Evolutionary conservation across 2,113 vertebrate genomes (phyloP).

Genomic region (Seriola quinqueradiata): DNA sequence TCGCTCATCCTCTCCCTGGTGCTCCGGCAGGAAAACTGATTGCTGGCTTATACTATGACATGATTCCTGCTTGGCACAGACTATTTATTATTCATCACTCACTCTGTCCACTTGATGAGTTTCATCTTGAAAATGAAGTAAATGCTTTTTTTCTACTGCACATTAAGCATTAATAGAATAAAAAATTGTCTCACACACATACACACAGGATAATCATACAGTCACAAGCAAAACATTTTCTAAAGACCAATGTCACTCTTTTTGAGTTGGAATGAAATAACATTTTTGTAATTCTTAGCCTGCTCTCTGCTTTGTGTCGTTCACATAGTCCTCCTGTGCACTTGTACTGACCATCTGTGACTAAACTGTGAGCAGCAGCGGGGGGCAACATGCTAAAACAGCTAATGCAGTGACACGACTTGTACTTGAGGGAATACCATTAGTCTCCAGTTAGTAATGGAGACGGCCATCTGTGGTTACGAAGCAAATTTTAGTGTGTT

Average conservation of each 20-base stretch:
- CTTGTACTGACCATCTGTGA: conserved; percentile 60
- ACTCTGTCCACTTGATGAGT: background rate
- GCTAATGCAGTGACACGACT: conserved; percentile 23
- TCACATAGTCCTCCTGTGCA: conserved; percentile 27
- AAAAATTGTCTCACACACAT: background rate
- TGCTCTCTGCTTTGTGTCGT: background rate
- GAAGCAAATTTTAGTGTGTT: conserved; percentile 3
- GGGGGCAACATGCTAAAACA: conserved; percentile 16
- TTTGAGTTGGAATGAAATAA: background rate
- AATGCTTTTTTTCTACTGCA: background rate
- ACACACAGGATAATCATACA: background rate
- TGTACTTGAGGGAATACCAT: conserved; percentile 40
- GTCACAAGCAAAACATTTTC: background rate
- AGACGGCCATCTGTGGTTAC: conserved; percentile 52
- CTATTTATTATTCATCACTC: background rate
- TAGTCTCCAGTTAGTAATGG: conserved; percentile 23
- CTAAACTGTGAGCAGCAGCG: conserved; percentile 6
- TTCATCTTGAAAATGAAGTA: conserved; percentile 1
- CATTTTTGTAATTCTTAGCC: background rate
- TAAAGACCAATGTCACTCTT: background rate
- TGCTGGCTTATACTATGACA: conserved; percentile 14
- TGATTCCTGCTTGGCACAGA: background rate
- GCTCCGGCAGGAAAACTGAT: conserved; percentile 37
- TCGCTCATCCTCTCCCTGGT: conserved; percentile 29
- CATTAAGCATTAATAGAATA: background rate